Evolutionary conservation across 2,888 invertebrate species (phyloP), one percentile per base, ranked within the genome.

Genomic region (Cheilosia variabilis): DNA sequence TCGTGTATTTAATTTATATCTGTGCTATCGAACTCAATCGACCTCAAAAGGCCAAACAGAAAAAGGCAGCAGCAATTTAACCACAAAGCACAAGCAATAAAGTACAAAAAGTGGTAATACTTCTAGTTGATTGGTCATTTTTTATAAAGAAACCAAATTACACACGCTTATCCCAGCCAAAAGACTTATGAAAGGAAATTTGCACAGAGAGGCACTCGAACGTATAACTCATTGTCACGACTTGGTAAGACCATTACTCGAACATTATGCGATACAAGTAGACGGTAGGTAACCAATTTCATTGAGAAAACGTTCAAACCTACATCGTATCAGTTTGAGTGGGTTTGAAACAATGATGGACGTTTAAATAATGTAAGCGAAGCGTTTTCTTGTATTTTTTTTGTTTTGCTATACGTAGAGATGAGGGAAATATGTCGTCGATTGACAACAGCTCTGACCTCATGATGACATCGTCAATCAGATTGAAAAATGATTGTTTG

Each of bases 181-280:
- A 47, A 17, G 31, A 27, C 55, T 55, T 27, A 41, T 53, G 53
- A 55, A 68, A 68, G 53, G 53, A 31, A 66, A 41, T 50, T 34
- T 15, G 17, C 65, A 65, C 52, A 34, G 15, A 22, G 22, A 41
- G 31, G 41, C 41, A 43, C 43, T 60, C 45, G n/a, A 43, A 31
- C 31, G 31, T 31, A 57, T 69, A 57, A 31, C 31, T 27, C 57
- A 69, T 34, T 57, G 68, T 69, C 68, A 69, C 68, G 68, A 69
- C 22, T 69, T 45, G 53, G 53, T 15, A 53, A 24, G 17, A 27
- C 19, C 52, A n/a, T 66, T 41, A 41, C 27, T 24, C 41, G 41
- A 41, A 55, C 43, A 43, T 53, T 53, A 55, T 22, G 24, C 37
- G 65, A 10, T 55, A 27, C 53, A 66, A 53, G 53, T 52, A 53